Base-by-base conservation (phyloP, 1,140 invertebrate genomes). In the Psix sp. region DNA sequence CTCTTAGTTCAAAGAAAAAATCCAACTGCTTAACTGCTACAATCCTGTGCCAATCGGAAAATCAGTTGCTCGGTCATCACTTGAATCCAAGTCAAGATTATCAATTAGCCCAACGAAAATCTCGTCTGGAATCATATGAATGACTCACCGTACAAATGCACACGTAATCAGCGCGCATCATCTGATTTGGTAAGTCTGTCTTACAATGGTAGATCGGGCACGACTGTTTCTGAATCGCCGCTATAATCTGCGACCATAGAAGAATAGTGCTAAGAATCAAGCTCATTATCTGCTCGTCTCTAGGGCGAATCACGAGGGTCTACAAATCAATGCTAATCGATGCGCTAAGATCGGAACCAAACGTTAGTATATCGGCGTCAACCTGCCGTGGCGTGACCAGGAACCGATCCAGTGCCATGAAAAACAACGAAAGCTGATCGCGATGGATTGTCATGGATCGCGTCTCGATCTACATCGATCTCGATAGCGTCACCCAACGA, bases 381-480 rank as follows among this genome's bases (percentile, higher is more conserved):
- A 81, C 80, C 80, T 82, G 79, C 51, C 57, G 52, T 63, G 56
- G 51, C 65, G 65, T 68, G 65, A 68, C 65, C 65, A 68, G 65
- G 65, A 68, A 68, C 54, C 35, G 54, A 67, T 67, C 51, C 38
- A 33, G 39, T 45, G n/a, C n/a, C n/a, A n/a, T 24, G 21, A 14
- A 10, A 48, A 60, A 43, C 1, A 11, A 68, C 45, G 59, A 67
- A 49, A 49, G 15, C 35, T 49, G 31, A 35, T 38, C n/a, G 14
- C 35, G 15, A 20, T 57, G 51, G 35, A 49, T 43, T 63, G 65
- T 45, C 45, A 74, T 59, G 72, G 65, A 78, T 79, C 76, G 78
- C 72, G 75, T 65, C 62, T 77, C 67, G 80, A 83, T 84, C 78
- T 83, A 81, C 77, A 85, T 85, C 83, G 81, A 83, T 84, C 82